Evolutionary conservation across 37 sponge, comb jelly and placozoan species (phyloP), one percentile per base, ranked within the genome.

Genomic region (Ephydatia muelleri): DNA sequence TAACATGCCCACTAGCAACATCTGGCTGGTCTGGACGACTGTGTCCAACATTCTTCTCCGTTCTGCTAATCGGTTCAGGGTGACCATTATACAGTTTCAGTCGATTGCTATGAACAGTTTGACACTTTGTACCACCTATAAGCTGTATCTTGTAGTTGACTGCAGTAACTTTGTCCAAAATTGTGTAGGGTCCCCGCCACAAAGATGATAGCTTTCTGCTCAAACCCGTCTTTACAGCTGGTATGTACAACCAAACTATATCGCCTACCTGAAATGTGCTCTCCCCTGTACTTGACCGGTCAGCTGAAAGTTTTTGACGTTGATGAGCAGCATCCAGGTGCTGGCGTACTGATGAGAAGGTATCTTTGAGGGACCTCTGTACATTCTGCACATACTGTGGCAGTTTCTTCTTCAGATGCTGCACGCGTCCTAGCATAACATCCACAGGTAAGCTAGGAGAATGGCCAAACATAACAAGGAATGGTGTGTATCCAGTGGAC

Each of bases 361-460:
- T 43, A 43, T 43, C 43, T 43, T 43, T 43, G 43, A 43, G 43
- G 43, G 43, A 43, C 43, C 43, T 43, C 43, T 43, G 43, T 43
- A 43, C 43, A 43, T 6, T 43, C 43, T 43, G 43, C 6, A 43
- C 43, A 43, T 43, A 43, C 38, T 81, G 40, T 43, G 43, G 43
- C 43, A 43, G 43, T 28, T 68, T 28, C 25, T 33, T 28, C 3
- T 32, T 25, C 25, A 32, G 25, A 28, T 32, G 38, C 32, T 49
- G 49, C 12, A 29, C 57, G 27, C 76, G 27, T 23, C 81, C 81
- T 14, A 87, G 47, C 75, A 87, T 80, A 31, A 80, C 23, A 31
- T 87, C 81, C 5, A 80, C 76, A 26, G 87, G 87, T n/a, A 87
- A 48, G 38, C 31, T 36, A 27, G 75, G 76, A 19, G 81, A 73